Evolutionary conservation across 2,888 invertebrate genomes (phyloP).

Genomic region (Drymonia ruficornis): DNA sequence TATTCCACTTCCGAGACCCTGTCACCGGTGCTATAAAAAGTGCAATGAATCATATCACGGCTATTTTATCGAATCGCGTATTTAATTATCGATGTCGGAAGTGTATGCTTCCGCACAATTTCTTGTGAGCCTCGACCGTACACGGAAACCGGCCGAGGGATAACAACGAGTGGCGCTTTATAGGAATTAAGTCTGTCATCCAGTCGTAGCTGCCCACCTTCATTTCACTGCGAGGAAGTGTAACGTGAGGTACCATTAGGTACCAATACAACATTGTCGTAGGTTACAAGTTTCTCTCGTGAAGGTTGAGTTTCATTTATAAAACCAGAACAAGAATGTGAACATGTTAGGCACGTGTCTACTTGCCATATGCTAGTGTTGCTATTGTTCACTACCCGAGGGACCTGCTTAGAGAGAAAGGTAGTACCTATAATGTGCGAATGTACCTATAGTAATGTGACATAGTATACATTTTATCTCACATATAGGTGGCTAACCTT

Average conservation of each 20-base stretch:
- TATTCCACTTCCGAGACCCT: conserved; percentile 8
- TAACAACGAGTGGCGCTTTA: conserved; percentile 33
- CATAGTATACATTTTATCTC: too few relatives aligned
- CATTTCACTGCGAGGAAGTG: conserved; percentile 35
- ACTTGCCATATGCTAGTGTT: neutral
- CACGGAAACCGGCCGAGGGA: conserved; percentile 54
- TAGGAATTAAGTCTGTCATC: conserved; percentile 27
- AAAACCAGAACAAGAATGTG: neutral
- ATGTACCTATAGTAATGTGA: neutral
- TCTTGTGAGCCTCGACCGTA: conserved; percentile 49
- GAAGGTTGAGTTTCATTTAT: conserved; percentile 23
- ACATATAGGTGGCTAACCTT: too few relatives aligned
- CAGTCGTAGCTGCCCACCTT: conserved; percentile 31
- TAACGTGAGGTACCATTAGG: conserved; percentile 17
- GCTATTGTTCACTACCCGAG: neutral
- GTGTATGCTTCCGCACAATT: conserved; percentile 65
- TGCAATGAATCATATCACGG: conserved; percentile 55
- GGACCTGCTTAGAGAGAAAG: neutral
- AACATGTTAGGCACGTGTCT: neutral
- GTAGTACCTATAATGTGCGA: neutral
- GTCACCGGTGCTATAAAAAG: conserved; percentile 27
- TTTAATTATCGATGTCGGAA: conserved; percentile 65
- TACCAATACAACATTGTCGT: neutral
- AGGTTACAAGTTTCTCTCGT: neutral
- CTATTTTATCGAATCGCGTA: conserved; percentile 45